Conservation (phyloP, 2,113 vertebrate species). For the Aptenodytes forsteri region DNA sequence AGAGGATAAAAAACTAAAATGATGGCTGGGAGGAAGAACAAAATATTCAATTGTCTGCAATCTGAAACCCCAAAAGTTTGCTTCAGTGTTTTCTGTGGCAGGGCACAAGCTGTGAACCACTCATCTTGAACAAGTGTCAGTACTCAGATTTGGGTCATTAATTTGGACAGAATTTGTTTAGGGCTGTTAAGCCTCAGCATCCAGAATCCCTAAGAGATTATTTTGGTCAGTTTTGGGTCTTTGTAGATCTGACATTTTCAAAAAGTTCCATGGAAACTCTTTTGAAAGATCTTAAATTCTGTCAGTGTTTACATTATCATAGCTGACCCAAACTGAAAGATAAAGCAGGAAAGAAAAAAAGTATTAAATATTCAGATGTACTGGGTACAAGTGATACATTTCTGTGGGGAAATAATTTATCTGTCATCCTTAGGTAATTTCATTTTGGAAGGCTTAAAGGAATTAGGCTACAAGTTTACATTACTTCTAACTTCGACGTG, state of each 20-base stretch:
- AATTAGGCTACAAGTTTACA: neutral
- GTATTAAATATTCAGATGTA: neutral
- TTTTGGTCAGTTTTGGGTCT: neutral
- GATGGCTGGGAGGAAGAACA: neutral
- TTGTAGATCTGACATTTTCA: neutral
- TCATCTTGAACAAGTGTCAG: neutral
- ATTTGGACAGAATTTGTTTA: neutral
- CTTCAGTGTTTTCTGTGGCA: neutral
- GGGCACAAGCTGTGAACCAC: neutral
- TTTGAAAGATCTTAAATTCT: neutral
- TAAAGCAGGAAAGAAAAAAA: neutral
- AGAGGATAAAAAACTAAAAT: neutral
- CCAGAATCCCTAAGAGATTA: neutral
- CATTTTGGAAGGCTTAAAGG: neutral
- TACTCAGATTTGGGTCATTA: neutral
- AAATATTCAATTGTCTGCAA: neutral
- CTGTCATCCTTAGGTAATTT: neutral
- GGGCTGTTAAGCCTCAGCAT: neutral
- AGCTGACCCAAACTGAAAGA: neutral
- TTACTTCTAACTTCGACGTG: neutral
- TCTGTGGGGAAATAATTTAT: neutral
- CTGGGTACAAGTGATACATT: neutral
- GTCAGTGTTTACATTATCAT: neutral
- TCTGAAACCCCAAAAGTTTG: neutral
- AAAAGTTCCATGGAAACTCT: neutral